phyloP scores from a whole-genome alignment of 2,113 vertebrate genomes.

The Lampris megalopsis region DNA sequence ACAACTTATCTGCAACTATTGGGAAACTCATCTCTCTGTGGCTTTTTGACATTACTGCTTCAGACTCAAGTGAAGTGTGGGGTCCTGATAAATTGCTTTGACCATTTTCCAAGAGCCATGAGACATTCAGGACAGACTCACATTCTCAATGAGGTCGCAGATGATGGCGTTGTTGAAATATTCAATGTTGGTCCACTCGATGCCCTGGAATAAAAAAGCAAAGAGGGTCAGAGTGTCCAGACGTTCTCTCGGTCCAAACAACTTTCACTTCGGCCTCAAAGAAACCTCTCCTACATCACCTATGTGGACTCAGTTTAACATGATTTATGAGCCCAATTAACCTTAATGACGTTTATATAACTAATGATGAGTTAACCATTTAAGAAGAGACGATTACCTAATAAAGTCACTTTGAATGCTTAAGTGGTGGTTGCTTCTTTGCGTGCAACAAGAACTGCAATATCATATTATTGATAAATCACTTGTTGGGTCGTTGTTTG shows the following conservation, averaged over 20 bases:
- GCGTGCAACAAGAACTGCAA: not conserved
- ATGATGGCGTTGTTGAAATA: constrained; percentile 99
- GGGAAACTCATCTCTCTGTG: not conserved
- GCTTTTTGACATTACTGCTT: not conserved
- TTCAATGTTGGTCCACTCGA: constrained; percentile 98
- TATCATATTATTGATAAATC: too few relatives aligned
- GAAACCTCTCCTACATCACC: not conserved
- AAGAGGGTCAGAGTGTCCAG: constrained; percentile 37
- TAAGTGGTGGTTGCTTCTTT: not conserved
- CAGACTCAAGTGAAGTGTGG: not conserved
- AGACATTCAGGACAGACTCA: constrained; percentile 81
- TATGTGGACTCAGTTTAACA: not conserved
- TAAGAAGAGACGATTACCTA: not conserved
- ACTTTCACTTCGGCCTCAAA: not conserved
- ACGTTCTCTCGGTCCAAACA: not conserved
- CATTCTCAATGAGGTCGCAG: constrained; percentile 99
- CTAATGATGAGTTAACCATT: not conserved
- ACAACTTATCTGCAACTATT: not conserved
- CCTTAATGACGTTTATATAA: not conserved
- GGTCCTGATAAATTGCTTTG: not conserved
- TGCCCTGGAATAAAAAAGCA: constrained; percentile 85
- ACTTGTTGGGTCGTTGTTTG: too few relatives aligned
- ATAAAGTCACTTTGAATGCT: not conserved
- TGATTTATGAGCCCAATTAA: not conserved
- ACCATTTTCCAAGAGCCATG: constrained; percentile 7